Evolutionary conservation across 2,888 invertebrate species (phyloP), one percentile per base, ranked within the genome.

Genomic region (Gortyna flavago): DNA sequence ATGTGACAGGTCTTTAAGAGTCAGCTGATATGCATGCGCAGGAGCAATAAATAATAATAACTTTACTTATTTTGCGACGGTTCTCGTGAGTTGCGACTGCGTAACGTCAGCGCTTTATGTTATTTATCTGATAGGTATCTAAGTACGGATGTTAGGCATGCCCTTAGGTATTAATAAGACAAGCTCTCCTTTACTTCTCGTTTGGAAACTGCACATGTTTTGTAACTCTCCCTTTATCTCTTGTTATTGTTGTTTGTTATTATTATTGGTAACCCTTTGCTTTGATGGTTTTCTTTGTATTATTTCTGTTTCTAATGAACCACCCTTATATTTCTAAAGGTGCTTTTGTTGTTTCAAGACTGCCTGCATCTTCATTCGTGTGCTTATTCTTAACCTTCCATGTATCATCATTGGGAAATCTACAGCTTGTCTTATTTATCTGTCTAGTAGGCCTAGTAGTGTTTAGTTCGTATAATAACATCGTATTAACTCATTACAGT

Each of bases 71-170:
- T 78, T 82, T 61, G 57, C 80, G 75, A 77, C 75, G 48, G 77
- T 41, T 75, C 72, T 84, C 83, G 83, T 87, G 85, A 81, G 81
- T 72, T 75, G 83, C 72, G 79, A 80, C 83, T 72, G 62, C 25
- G 68, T 87, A 83, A 84, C 85, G 85, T 85, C 87, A 87, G 18
- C 78, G 35, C 57, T 41, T 41, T 66, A 61, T 69, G 77, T 61
- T 77, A 75, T 83, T 79, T 85, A 72, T 82, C 71, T 72, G 72
- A 82, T 72, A 69, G 72, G 5, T 74, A 81, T 76, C 80, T 77
- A 62, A 68, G 54, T 59, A 35, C 61, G 51, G 65, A 74, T 69
- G 70, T 70, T 57, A 57, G 51, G 35, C 41, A 29, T 25, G 51
- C 51, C 11, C 61, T 68, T 25, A 51, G 3, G 59, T 71, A 72